These are phyloP conservation scores for Oikopleura dioica DNA, from an alignment of 23 tunicate genomes.

Conservation along the genomic window DNA sequence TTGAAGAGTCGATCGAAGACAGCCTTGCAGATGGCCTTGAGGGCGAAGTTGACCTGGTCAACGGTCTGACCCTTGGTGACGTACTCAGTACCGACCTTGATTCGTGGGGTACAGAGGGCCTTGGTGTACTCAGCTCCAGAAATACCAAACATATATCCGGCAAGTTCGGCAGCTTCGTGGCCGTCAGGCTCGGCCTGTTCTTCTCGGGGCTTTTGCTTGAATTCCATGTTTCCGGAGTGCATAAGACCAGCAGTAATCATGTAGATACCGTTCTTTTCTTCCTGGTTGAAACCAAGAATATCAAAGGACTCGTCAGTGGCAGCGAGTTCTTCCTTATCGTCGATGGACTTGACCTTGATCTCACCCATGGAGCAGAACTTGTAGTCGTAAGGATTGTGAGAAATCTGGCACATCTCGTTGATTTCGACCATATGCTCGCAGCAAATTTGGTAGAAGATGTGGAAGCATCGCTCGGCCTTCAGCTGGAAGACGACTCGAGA, in stretches of 20 bases:
- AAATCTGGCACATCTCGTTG: neutral
- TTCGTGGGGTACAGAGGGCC: conserved; percentile 39
- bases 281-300: conserved; percentile 74
- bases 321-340: neutral
- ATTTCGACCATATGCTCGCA: neutral
- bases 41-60: conserved; percentile 42
- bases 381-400: neutral
- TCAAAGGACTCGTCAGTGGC: conserved; percentile 56
- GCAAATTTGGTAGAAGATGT: conserved; percentile 12
- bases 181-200: conserved; percentile 99
- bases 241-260: conserved; percentile 83
- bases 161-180: conserved; percentile 83
- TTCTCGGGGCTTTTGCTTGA: conserved; percentile 89
- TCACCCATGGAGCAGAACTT: neutral
- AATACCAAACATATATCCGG: conserved; percentile 57
- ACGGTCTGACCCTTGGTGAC: conserved; percentile 98
- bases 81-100: conserved; percentile 73
- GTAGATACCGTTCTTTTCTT: conserved; percentile 82
- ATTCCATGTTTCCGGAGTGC: conserved; percentile 97
- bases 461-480: neutral
- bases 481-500: conserved; percentile 80
- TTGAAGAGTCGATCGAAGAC: no score
- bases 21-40: conserved; percentile 64
- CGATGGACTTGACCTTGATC: conserved; percentile 1
- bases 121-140: conserved; percentile 59